phyloP scores from a whole-genome alignment of 2,797 vertebrate species.

The Bovichtus diacanthus region DNA sequence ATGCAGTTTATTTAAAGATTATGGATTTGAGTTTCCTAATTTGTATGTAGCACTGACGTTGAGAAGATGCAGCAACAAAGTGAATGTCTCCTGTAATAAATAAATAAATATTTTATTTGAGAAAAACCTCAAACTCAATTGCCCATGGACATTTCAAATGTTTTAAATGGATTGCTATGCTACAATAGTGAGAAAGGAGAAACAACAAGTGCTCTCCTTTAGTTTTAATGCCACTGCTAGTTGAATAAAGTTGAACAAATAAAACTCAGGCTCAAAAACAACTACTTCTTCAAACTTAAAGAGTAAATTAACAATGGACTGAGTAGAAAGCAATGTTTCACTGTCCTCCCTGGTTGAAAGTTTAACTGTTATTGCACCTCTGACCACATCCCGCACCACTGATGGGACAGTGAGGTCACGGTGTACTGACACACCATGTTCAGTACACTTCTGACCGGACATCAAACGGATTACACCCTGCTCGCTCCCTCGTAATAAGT shows the following conservation, averaged over 20 bases:
- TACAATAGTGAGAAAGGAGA: background rate
- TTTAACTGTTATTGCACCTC: background rate
- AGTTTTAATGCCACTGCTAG: constrained; percentile 19
- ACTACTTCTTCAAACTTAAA: no score
- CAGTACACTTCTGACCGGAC: background rate
- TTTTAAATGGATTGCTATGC: background rate
- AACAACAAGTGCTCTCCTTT: background rate
- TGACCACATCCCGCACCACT: no score
- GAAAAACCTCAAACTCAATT: background rate
- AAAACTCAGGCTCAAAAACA: background rate
- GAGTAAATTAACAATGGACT: background rate
- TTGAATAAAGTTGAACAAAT: background rate
- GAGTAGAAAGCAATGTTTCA: background rate
- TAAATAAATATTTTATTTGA: background rate
- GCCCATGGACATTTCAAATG: background rate
- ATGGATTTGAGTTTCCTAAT: constrained; percentile 10
- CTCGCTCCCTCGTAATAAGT: no score
- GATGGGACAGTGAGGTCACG: background rate
- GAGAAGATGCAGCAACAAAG: constrained; percentile 1
- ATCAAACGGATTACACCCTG: no score
- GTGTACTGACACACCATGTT: background rate
- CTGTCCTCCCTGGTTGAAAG: background rate
- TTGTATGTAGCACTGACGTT: constrained; percentile 1
- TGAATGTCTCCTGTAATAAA: background rate
- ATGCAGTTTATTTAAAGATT: constrained; percentile 19